Conservation (phyloP, 2,888 invertebrate genomes). For the Drosophila melanosoma region DNA sequence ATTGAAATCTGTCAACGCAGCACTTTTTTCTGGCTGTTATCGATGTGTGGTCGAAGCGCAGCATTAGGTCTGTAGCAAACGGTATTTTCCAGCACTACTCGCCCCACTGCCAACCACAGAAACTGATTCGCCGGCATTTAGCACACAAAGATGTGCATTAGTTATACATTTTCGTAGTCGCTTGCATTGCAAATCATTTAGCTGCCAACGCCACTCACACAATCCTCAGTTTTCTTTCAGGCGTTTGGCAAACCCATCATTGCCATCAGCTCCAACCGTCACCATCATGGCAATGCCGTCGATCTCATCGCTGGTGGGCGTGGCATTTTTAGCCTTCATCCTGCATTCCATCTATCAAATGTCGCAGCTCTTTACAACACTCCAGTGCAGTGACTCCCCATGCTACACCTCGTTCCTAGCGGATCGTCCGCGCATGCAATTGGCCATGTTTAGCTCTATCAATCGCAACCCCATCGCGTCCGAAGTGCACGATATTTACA, state of each 20-base stretch:
- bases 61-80: neutral
- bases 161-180: slow-evolving; percentile 23
- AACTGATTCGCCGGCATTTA: slow-evolving; percentile 48
- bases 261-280: neutral
- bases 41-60: neutral
- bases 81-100: slow-evolving; percentile 18
- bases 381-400: slow-evolving; percentile 86
- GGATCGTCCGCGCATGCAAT: slow-evolving; percentile 88
- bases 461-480: slow-evolving; percentile 86
- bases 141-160: slow-evolving; percentile 17
- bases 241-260: slow-evolving; percentile 5
- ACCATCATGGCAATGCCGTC: slow-evolving; percentile 85
- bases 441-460: slow-evolving; percentile 89
- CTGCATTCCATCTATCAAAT: slow-evolving; percentile 91
- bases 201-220: slow-evolving; percentile 16
- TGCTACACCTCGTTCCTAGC: slow-evolving; percentile 90
- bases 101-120: neutral
- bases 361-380: slow-evolving; percentile 89
- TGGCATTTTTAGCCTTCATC: slow-evolving; percentile 89
- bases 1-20: neutral
- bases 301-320: slow-evolving; percentile 87
- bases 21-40: neutral
- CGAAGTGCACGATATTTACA: slow-evolving; percentile 88
- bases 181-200: neutral
- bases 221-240: neutral